Conservation (phyloP, 2,888 invertebrate genomes). For the Sturmia bella region DNA sequence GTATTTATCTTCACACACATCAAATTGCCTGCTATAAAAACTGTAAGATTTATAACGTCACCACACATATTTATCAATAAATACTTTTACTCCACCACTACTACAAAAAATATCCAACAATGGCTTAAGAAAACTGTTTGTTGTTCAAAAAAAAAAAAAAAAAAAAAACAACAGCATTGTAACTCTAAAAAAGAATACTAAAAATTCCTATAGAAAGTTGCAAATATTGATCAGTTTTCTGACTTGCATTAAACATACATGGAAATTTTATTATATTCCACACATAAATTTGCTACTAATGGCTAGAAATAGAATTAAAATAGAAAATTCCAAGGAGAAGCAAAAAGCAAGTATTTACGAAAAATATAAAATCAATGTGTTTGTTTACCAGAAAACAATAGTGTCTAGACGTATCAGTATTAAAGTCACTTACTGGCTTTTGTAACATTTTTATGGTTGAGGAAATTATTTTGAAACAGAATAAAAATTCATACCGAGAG, state of each 20-base stretch:
- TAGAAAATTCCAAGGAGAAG: slow-evolving; percentile 24
- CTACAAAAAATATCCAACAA: too few relatives aligned
- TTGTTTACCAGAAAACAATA: slow-evolving; percentile 68
- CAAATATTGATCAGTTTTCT: slow-evolving; percentile 26
- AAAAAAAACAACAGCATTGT: too few relatives aligned
- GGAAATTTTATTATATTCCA: slow-evolving; percentile 3
- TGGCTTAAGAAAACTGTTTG: too few relatives aligned
- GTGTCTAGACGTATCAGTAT: slow-evolving; percentile 68
- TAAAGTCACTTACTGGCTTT: slow-evolving; percentile 62
- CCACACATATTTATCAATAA: too few relatives aligned
- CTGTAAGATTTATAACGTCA: too few relatives aligned
- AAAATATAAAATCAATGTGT: slow-evolving; percentile 63
- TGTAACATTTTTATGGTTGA: slow-evolving; percentile 56
- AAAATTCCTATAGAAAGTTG: slow-evolving; percentile 24
- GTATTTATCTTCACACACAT: too few relatives aligned
- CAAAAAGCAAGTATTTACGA: slow-evolving; percentile 23
- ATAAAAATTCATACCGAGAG: slow-evolving; percentile 29
- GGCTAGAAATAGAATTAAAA: slow-evolving; percentile 29
- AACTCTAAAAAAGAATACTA: too few relatives aligned
- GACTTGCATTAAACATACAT: not conserved
- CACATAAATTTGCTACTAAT: slow-evolving; percentile 45
- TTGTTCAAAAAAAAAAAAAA: too few relatives aligned
- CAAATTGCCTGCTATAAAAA: too few relatives aligned
- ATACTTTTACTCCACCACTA: too few relatives aligned
- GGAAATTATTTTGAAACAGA: slow-evolving; percentile 43